Evolutionary conservation across 2,113 vertebrate species (phyloP).

Genomic region (Nothobranchius furzeri): DNA sequence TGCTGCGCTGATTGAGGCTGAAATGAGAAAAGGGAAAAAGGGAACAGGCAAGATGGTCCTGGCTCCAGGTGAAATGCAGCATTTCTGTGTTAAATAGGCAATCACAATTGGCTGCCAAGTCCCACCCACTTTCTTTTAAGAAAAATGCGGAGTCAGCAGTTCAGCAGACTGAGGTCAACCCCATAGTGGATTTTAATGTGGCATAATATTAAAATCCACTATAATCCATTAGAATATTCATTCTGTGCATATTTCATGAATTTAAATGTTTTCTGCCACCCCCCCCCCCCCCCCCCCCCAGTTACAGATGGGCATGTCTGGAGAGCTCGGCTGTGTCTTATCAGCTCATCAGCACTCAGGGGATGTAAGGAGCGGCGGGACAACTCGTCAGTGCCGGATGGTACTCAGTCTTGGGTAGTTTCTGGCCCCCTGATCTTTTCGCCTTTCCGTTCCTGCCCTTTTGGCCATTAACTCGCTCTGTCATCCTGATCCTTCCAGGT

Average conservation of each 20-base stretch:
- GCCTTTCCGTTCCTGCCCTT: too few relatives aligned
- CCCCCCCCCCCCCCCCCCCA: too few relatives aligned
- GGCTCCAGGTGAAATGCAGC: conserved; percentile 4
- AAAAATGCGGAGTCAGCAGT: conserved; percentile 43
- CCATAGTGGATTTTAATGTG: conserved; percentile 30
- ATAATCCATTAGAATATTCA: conserved; percentile 6
- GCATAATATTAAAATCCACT: neutral
- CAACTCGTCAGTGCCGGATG: too few relatives aligned
- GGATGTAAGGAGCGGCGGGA: too few relatives aligned
- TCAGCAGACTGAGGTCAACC: conserved; percentile 28
- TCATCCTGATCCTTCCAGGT: too few relatives aligned
- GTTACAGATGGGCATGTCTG: too few relatives aligned
- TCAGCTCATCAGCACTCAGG: too few relatives aligned
- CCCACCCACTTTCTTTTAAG: conserved; percentile 22
- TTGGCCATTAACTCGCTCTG: too few relatives aligned
- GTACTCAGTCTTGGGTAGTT: too few relatives aligned
- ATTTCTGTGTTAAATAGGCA: conserved; percentile 9
- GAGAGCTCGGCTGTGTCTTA: too few relatives aligned
- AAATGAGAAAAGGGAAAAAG: conserved; percentile 28
- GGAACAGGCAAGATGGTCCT: conserved; percentile 14
- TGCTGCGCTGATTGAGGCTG: conserved; percentile 20
- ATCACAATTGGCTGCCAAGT: conserved; percentile 11
- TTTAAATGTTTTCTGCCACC: neutral
- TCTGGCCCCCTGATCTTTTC: too few relatives aligned
- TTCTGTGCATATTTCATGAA: conserved; percentile 47